Percentiles rank a stretch among this genome's conserved stretches.
phyloP scores from a whole-genome alignment of 2,888 invertebrate genomes.

The Reticulitermes lucifugus region DNA sequence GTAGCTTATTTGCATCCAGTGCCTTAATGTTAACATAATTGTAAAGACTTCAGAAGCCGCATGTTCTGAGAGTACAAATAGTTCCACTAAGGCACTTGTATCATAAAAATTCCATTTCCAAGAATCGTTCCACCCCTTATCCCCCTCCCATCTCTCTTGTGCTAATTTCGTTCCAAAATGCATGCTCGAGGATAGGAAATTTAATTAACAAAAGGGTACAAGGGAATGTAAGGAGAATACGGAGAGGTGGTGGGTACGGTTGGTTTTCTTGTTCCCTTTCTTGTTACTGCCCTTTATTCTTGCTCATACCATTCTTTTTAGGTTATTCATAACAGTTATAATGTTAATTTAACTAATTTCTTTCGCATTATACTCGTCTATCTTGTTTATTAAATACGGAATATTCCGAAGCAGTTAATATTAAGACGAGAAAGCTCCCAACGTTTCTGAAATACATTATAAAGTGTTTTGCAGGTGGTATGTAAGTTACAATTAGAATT shows the following conservation, averaged over 20 bases:
- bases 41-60: background rate
- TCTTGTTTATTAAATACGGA: no score
- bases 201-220: constrained; percentile 35
- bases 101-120: constrained; percentile 40
- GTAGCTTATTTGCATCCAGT: no score
- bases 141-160: background rate
- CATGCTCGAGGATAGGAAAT: constrained; percentile 24
- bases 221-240: constrained; percentile 7
- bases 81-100: background rate
- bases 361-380: background rate
- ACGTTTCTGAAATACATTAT: no score
- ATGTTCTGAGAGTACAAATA: background rate
- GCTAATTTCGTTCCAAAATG: constrained; percentile 29
- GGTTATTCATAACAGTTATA: background rate
- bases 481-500: no score
- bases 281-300: background rate
- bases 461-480: no score
- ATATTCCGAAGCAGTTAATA: no score
- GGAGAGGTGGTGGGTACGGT: background rate
- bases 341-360: background rate
- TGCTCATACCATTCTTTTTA: background rate
- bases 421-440: no score
- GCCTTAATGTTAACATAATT: background rate
- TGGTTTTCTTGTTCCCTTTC: background rate
- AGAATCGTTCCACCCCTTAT: constrained; percentile 3